Evolutionary conservation across 2,888 invertebrate species (phyloP).

Genomic region (Girardia tigrina): DNA sequence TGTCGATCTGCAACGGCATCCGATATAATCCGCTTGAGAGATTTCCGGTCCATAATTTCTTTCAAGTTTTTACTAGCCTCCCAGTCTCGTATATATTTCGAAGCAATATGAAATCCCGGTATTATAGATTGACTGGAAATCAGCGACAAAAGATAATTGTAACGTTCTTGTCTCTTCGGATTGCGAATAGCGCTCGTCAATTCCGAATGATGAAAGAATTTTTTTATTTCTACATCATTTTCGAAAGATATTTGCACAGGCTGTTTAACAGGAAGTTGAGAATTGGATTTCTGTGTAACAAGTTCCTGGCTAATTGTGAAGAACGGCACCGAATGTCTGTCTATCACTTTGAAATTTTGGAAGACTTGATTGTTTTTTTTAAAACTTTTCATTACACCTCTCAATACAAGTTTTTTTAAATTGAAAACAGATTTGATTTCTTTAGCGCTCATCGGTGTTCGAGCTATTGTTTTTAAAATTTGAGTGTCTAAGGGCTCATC

Average conservation of each 20-base stretch:
- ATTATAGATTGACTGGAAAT: not conserved
- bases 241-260: not conserved
- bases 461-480: not conserved
- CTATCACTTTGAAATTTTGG: not conserved
- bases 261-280: not conserved
- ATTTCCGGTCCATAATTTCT: no score
- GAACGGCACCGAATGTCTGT: not conserved
- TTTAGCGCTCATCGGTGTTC: not conserved
- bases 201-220: not conserved
- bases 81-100: no score
- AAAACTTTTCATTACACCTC: not conserved
- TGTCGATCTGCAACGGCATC: no score
- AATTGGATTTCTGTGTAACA: not conserved
- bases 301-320: not conserved
- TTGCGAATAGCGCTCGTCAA: not conserved
- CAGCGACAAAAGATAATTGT: not conserved
- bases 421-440: not conserved
- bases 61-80: no score
- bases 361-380: not conserved
- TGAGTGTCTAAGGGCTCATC: not conserved
- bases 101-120: no score
- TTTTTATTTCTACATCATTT: not conserved
- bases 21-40: no score
- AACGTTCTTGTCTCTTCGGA: not conserved
- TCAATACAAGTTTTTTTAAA: not conserved